phyloP scores from a whole-genome alignment of 2,113 vertebrate genomes.

The Ochotona princeps region DNA sequence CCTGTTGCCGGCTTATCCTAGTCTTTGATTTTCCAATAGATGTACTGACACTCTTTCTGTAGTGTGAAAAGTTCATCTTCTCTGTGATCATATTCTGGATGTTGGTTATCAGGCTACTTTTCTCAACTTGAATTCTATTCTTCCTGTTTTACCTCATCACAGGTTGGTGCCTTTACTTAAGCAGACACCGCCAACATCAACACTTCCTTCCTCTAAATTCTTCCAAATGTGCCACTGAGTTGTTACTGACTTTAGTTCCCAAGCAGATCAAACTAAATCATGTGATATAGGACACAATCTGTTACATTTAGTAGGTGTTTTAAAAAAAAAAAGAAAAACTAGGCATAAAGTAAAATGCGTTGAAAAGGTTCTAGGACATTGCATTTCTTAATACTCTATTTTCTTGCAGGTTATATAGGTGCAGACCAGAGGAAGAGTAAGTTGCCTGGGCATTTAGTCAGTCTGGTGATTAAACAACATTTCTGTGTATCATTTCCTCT shows the following conservation, averaged over 20 bases:
- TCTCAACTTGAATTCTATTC: neutral
- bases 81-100: neutral
- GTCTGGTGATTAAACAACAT: slow-evolving; percentile 12
- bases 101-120: neutral
- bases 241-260: neutral
- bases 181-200: neutral
- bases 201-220: neutral
- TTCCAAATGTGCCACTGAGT: neutral
- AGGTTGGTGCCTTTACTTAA: neutral
- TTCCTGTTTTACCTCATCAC: neutral
- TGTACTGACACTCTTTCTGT: neutral
- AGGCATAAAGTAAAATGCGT: neutral
- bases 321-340: neutral
- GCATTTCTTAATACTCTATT: neutral
- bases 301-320: neutral
- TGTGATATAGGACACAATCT: neutral
- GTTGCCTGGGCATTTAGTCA: slow-evolving; percentile 31
- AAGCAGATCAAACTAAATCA: neutral
- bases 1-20: neutral
- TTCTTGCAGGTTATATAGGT: slow-evolving; percentile 28
- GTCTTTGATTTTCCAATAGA: neutral
- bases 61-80: neutral
- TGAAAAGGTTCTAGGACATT: neutral
- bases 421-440: neutral
- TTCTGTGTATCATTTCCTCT: slow-evolving; percentile 6